Conservation (phyloP, 2,888 invertebrate genomes). For the Diaperis boleti region DNA sequence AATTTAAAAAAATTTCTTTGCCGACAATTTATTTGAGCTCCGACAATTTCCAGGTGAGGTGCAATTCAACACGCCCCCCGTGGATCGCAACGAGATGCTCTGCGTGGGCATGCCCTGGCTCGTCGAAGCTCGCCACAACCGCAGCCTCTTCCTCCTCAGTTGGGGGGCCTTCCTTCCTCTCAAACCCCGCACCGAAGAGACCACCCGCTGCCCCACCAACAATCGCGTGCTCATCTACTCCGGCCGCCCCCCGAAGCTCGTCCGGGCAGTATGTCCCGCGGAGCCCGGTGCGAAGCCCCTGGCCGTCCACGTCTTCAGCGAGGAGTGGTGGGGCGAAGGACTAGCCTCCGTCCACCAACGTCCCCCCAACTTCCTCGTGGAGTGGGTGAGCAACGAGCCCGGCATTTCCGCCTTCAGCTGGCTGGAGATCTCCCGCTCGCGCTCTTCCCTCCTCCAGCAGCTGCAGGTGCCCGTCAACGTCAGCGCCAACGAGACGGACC, state of each 20-base stretch:
- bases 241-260: constrained; percentile 74
- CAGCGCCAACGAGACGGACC: constrained; percentile 68
- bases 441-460: constrained; percentile 73
- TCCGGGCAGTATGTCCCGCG: constrained; percentile 80
- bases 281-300: constrained; percentile 75
- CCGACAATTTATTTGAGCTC: too few species aligned
- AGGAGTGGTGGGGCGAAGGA: constrained; percentile 77
- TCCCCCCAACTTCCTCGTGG: constrained; percentile 74
- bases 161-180: constrained; percentile 83
- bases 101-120: constrained; percentile 85
- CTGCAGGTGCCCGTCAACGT: constrained; percentile 68
- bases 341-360: constrained; percentile 60
- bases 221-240: constrained; percentile 87
- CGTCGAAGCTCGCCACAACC: constrained; percentile 82
- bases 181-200: constrained; percentile 72
- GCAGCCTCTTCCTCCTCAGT: constrained; percentile 83
- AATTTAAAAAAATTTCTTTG: background rate
- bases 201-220: constrained; percentile 78
- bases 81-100: constrained; percentile 72
- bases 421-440: constrained; percentile 80
- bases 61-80: constrained; percentile 74
- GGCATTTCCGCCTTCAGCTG: constrained; percentile 83
- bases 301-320: constrained; percentile 83
- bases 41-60: constrained; percentile 72
- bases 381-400: constrained; percentile 79